phyloP scores from a whole-genome alignment of 1,140 invertebrate species.

The Temnothorax curvispinosus region DNA sequence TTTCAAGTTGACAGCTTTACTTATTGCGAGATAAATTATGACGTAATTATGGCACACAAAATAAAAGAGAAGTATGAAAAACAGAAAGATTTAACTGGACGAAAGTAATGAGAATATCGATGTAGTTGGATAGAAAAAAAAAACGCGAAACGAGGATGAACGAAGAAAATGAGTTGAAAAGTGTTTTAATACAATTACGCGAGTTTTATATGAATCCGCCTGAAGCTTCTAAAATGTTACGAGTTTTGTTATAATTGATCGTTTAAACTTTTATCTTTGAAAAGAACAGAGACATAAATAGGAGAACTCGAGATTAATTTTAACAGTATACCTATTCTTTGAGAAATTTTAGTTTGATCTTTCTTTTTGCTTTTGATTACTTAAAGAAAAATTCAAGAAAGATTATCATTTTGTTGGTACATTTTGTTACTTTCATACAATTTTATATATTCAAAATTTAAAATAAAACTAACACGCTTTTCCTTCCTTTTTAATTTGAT shows the following conservation, averaged over 20 bases:
- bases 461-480: background rate
- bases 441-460: background rate
- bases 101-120: background rate
- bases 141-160: background rate
- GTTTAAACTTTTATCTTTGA: constrained; percentile 23
- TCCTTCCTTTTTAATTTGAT: background rate
- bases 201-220: constrained; percentile 25
- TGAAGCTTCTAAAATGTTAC: constrained; percentile 1
- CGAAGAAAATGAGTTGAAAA: constrained; percentile 10
- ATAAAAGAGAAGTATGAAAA: background rate
- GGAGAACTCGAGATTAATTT: background rate
- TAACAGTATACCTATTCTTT: background rate
- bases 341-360: constrained; percentile 5
- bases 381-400: background rate
- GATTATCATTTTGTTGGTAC: background rate
- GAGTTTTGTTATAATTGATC: constrained; percentile 28
- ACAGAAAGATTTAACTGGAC: background rate
- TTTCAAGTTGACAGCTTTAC: background rate
- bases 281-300: background rate
- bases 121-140: background rate
- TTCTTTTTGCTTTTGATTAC: background rate
- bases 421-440: background rate
- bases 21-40: background rate
- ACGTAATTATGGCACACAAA: background rate
- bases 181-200: constrained; percentile 16